Evolutionary conservation across 2,113 vertebrate genomes (phyloP).

Genomic region (Phyllostomus discolor): DNA sequence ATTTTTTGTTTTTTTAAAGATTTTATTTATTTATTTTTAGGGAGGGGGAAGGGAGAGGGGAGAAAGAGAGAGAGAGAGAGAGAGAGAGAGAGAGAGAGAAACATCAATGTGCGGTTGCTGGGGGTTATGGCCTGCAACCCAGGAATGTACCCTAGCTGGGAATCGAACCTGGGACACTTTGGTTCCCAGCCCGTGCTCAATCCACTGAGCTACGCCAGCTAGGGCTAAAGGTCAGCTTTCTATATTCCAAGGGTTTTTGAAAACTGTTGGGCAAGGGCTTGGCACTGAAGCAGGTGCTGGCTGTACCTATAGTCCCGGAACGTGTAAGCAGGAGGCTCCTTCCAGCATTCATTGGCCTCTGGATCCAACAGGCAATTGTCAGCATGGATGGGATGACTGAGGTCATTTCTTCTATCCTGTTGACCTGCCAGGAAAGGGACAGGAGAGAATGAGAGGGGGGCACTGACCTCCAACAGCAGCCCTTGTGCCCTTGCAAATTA

Average conservation of each 20-base stretch:
- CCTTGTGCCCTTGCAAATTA: not conserved
- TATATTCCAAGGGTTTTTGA: not conserved
- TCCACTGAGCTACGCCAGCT: no score
- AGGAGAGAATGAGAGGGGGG: not conserved
- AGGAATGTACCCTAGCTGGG: no score
- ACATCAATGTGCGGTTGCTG: no score
- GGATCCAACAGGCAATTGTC: constrained; percentile 98
- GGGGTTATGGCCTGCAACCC: no score
- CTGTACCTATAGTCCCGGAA: constrained; percentile 94
- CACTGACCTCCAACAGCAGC: not conserved
- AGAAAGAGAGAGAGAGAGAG: no score
- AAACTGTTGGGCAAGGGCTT: not conserved
- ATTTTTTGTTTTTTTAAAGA: no score
- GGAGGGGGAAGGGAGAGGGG: no score
- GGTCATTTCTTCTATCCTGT: constrained; percentile 94
- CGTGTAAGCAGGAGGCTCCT: constrained; percentile 95
- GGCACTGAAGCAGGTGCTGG: not conserved
- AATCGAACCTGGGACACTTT: no score
- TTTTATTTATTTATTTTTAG: no score
- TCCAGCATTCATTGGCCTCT: constrained; percentile 96
- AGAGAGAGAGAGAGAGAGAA: no score
- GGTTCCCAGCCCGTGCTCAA: no score
- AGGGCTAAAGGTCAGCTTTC: not conserved
- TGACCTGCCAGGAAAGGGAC: constrained; percentile 83
- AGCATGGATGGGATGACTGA: constrained; percentile 98